phyloP scores from a whole-genome alignment of 1,140 invertebrate species.

The Cherax destructor region DNA sequence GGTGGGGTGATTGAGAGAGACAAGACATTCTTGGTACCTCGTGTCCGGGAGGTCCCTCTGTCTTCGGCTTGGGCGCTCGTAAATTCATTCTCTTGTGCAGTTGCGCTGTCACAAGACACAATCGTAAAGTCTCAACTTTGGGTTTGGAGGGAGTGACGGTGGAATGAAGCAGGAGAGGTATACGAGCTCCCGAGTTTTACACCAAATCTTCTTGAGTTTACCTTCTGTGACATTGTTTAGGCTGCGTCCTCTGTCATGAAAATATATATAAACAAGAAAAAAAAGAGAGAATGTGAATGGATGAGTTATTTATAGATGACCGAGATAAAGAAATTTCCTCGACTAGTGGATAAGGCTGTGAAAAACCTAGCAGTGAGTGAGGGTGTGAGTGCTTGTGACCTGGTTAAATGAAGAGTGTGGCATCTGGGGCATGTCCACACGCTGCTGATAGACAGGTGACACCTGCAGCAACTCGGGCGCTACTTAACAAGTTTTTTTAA shows the following conservation, averaged over 20 bases:
- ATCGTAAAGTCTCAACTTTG: constrained; percentile 64
- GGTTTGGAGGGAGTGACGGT: constrained; percentile 29
- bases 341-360: too few species aligned
- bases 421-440: background rate
- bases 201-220: constrained; percentile 3
- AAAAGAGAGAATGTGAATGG: background rate
- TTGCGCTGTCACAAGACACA: constrained; percentile 62
- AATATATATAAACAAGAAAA: background rate
- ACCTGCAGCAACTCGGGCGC: background rate
- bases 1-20: constrained; percentile 66
- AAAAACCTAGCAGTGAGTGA: background rate
- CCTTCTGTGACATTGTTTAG: background rate
- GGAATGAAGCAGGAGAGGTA: constrained; percentile 29
- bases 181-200: background rate
- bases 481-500: background rate
- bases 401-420: background rate
- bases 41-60: constrained; percentile 40
- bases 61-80: constrained; percentile 57
- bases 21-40: constrained; percentile 58
- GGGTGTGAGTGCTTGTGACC: background rate
- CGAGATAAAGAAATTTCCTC: too few species aligned
- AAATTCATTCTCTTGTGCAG: constrained; percentile 61
- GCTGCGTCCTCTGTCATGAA: background rate
- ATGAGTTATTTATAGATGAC: too few species aligned
- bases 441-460: constrained; percentile 32